phyloP scores from a whole-genome alignment of 2,113 vertebrate genomes.

The Euleptes europaea region DNA sequence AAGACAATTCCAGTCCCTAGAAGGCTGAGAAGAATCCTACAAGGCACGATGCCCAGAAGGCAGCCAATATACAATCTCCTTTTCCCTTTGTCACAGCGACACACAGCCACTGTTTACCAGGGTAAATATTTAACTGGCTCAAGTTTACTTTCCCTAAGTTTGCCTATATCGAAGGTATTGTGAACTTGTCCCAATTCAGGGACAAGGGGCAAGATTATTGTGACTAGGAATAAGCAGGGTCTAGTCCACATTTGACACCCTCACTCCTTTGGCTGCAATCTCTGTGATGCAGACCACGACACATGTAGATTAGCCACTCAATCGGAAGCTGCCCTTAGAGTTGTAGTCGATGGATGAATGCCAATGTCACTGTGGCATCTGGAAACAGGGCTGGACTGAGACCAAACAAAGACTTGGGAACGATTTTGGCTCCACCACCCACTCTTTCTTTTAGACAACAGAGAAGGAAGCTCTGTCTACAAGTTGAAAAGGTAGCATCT shows the following conservation, averaged over 20 bases:
- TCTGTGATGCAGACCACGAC: too few relatives aligned
- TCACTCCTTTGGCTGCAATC: too few relatives aligned
- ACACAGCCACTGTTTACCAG: background rate
- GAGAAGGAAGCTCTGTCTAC: background rate
- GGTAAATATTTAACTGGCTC: slow-evolving; percentile 12
- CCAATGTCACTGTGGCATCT: background rate
- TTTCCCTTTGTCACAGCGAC: background rate
- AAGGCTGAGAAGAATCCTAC: background rate
- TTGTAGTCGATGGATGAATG: too few relatives aligned
- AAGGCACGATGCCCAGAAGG: background rate
- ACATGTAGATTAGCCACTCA: too few relatives aligned
- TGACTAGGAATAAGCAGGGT: too few relatives aligned
- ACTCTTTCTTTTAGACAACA: too few relatives aligned
- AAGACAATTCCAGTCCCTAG: background rate
- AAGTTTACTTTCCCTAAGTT: background rate
- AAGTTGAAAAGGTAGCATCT: background rate
- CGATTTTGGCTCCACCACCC: background rate
- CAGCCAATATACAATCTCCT: background rate
- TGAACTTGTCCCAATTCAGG: too few relatives aligned
- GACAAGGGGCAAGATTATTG: too few relatives aligned
- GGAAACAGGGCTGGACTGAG: background rate
- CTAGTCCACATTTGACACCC: too few relatives aligned
- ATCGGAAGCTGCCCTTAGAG: too few relatives aligned
- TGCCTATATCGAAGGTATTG: background rate
- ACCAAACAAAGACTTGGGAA: background rate